Conservation (phyloP, 2,113 vertebrate genomes). For the Oceanodroma tethys region DNA sequence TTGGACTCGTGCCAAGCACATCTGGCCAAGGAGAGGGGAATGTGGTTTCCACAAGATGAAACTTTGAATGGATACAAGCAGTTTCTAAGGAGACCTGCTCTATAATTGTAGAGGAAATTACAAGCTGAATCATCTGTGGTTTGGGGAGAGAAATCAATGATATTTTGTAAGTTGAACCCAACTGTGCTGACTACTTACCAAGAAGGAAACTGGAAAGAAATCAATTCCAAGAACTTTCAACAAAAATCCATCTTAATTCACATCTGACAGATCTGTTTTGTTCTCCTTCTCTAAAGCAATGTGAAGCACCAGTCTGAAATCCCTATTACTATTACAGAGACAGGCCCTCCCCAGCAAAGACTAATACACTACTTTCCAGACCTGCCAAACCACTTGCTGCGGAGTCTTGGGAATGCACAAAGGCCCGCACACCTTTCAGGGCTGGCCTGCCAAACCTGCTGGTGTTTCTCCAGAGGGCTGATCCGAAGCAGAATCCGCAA, state of each 20-base stretch:
- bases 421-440: not conserved
- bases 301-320: not conserved
- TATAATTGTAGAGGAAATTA: conserved; percentile 63
- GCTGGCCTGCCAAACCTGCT: not conserved
- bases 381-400: not conserved
- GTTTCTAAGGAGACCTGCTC: conserved; percentile 55
- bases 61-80: conserved; percentile 47
- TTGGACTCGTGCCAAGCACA: not conserved
- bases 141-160: conserved; percentile 51
- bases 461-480: not conserved
- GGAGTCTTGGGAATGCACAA: fast-evolving
- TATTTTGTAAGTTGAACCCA: conserved; percentile 50
- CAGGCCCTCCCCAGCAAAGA: not conserved
- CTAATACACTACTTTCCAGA: not conserved
- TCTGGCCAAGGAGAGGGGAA: not conserved
- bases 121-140: conserved; percentile 59
- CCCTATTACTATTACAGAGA: not conserved
- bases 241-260: conserved; percentile 57
- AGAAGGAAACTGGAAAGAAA: conserved; percentile 51
- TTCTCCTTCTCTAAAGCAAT: not conserved
- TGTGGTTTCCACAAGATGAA: conserved; percentile 38
- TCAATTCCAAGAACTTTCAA: conserved; percentile 50
- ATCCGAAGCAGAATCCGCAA: not conserved
- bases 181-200: conserved; percentile 46
- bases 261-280: conserved; percentile 23